phyloP scores from a whole-genome alignment of 1,140 invertebrate species.

The Aphelinus atriplicis region DNA sequence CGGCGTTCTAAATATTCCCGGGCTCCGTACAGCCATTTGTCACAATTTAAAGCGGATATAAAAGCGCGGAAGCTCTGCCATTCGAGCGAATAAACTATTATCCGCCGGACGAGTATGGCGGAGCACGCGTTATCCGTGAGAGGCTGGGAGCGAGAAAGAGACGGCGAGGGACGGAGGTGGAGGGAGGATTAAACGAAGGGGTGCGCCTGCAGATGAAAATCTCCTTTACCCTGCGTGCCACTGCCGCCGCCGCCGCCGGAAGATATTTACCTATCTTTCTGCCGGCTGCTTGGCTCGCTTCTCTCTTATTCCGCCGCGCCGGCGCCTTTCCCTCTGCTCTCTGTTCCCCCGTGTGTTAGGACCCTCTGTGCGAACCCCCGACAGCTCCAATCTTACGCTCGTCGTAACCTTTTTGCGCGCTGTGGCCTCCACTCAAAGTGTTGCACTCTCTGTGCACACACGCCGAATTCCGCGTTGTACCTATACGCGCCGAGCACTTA shows the following conservation, averaged over 20 bases:
- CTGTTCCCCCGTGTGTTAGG: no score
- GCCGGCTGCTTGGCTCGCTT: no score
- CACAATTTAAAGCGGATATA: conserved; percentile 34
- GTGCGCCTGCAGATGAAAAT: conserved; percentile 15
- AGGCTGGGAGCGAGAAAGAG: conserved; percentile 4
- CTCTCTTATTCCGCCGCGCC: no score
- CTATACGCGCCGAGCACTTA: no score
- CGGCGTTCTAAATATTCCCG: conserved; percentile 25
- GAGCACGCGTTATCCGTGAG: conserved; percentile 13
- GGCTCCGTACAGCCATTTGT: conserved; percentile 27
- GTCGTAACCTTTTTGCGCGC: not conserved
- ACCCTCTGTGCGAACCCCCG: not conserved
- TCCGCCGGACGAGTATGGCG: not conserved
- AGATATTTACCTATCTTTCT: conserved; percentile 24
- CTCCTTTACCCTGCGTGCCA: conserved; percentile 1
- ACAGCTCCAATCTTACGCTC: conserved; percentile 3
- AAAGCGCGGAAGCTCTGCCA: conserved; percentile 8
- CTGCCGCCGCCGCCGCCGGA: not conserved
- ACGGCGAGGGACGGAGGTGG: not conserved
- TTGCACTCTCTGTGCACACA: no score
- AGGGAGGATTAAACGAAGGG: not conserved
- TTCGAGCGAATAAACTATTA: conserved; percentile 30
- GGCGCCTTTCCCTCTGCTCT: no score
- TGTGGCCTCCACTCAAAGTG: no score
- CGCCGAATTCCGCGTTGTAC: no score